Percentiles rank a stretch among this genome's conserved stretches.
Evolutionary conservation across 1,140 invertebrate genomes (phyloP).

Genomic region (Rhynchophorus ferrugineus): DNA sequence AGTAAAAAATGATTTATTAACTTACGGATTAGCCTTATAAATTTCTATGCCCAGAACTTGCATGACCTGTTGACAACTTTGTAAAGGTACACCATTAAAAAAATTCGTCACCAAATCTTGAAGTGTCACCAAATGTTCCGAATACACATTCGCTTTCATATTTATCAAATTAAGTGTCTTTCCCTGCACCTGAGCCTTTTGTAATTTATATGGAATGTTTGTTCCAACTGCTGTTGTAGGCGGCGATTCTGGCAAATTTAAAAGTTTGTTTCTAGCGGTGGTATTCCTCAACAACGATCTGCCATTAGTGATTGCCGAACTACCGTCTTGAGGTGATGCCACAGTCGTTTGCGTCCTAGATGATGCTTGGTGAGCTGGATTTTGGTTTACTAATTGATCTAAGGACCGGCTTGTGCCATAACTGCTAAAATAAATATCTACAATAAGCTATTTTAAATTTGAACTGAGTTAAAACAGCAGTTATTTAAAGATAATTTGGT

Average conservation of each 20-base stretch:
- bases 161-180: conserved; percentile 79
- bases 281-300: conserved; percentile 38
- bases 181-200: conserved; percentile 69
- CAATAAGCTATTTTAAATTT: too few species aligned
- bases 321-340: conserved; percentile 8
- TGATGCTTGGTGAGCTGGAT: conserved; percentile 35
- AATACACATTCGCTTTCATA: conserved; percentile 72
- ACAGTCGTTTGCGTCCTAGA: conserved; percentile 22
- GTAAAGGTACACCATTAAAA: conserved; percentile 65
- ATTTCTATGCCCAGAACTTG: conserved; percentile 70
- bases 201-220: conserved; percentile 64
- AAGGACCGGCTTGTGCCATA: conserved; percentile 10
- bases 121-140: conserved; percentile 72
- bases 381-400: conserved; percentile 35
- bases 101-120: conserved; percentile 72
- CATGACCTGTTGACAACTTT: conserved; percentile 67
- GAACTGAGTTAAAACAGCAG: too few species aligned
- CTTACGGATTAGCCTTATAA: conserved; percentile 74
- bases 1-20: too few species aligned
- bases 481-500: too few species aligned
- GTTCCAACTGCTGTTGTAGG: conserved; percentile 46
- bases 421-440: conserved; percentile 13
- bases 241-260: conserved; percentile 53
- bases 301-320: conserved; percentile 39
- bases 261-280: conserved; percentile 42